Percentiles rank a stretch among this genome's conserved stretches.
These are phyloP conservation scores for Noctua fimbriata DNA, from an alignment of 2,888 invertebrate species.

Conservation along the genomic window DNA sequence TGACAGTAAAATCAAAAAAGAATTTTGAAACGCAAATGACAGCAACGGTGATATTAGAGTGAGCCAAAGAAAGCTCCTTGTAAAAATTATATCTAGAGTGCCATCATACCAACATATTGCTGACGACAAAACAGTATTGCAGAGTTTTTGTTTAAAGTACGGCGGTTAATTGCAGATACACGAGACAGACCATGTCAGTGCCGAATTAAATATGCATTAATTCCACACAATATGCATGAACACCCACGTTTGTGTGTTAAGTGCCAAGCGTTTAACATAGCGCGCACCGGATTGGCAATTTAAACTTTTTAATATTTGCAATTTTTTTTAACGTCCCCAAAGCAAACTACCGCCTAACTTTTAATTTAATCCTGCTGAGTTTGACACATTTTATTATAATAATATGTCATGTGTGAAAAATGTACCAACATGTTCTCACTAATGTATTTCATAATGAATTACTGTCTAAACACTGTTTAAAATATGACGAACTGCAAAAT, in stretches of 20 bases:
- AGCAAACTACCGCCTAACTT: constrained; percentile 56
- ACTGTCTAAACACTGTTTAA: not conserved
- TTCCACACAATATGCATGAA: constrained; percentile 40
- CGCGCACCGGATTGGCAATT: constrained; percentile 59
- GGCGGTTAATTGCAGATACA: constrained; percentile 27
- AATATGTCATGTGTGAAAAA: constrained; percentile 13
- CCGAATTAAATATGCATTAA: constrained; percentile 50
- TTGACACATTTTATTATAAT: constrained; percentile 39
- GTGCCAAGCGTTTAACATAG: constrained; percentile 45
- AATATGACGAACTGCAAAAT: not conserved
- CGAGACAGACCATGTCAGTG: constrained; percentile 30
- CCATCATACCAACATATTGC: not conserved
- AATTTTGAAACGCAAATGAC: not conserved
- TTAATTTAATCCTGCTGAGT: constrained; percentile 54
- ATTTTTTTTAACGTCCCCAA: constrained; percentile 51
- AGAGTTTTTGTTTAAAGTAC: constrained; percentile 3
- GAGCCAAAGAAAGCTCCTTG: not conserved
- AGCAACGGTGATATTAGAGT: not conserved
- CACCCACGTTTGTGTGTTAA: constrained; percentile 27
- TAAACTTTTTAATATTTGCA: constrained; percentile 62
- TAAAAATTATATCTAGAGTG: not conserved
- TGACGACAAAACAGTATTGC: not conserved
- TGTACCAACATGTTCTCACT: not conserved
- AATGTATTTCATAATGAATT: not conserved
- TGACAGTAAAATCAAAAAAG: not conserved